Evolutionary conservation across 2,113 vertebrate species (phyloP).

Genomic region (Oreocharis arfaki): DNA sequence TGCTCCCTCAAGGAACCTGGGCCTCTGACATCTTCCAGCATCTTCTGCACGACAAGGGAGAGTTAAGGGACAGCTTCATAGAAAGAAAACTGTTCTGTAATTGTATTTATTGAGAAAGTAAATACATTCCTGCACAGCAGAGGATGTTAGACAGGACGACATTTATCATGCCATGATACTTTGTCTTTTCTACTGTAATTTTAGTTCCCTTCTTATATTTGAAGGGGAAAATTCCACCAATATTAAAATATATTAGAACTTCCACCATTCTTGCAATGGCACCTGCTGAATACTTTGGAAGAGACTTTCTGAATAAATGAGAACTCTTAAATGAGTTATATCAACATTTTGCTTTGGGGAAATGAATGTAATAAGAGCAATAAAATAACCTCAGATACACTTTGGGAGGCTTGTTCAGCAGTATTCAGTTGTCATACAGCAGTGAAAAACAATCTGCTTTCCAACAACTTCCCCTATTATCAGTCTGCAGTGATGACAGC

Average conservation of each 20-base stretch:
- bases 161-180: conserved; percentile 9
- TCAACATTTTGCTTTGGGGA: conserved; percentile 53
- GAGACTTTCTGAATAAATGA: conserved; percentile 43
- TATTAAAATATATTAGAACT: conserved; percentile 36
- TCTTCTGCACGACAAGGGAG: not conserved
- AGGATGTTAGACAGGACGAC: not conserved
- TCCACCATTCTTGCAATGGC: not conserved
- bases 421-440: conserved; percentile 36
- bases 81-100: conserved; percentile 17
- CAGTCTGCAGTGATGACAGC: conserved; percentile 18
- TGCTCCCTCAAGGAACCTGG: not conserved
- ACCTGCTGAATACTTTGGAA: conserved; percentile 1
- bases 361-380: conserved; percentile 46
- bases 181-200: conserved; percentile 29
- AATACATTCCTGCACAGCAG: conserved; percentile 21
- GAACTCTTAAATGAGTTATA: conserved; percentile 38
- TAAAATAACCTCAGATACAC: conserved; percentile 56
- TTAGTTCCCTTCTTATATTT: not conserved
- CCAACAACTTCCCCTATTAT: conserved; percentile 7
- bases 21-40: not conserved
- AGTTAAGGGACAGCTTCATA: conserved; percentile 3
- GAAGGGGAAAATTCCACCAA: not conserved
- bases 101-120: conserved; percentile 49
- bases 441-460: conserved; percentile 44
- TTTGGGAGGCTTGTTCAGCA: conserved; percentile 51